These are phyloP conservation scores for Julus scanicus DNA, from an alignment of 2,888 invertebrate species.

Conservation along the genomic window DNA sequence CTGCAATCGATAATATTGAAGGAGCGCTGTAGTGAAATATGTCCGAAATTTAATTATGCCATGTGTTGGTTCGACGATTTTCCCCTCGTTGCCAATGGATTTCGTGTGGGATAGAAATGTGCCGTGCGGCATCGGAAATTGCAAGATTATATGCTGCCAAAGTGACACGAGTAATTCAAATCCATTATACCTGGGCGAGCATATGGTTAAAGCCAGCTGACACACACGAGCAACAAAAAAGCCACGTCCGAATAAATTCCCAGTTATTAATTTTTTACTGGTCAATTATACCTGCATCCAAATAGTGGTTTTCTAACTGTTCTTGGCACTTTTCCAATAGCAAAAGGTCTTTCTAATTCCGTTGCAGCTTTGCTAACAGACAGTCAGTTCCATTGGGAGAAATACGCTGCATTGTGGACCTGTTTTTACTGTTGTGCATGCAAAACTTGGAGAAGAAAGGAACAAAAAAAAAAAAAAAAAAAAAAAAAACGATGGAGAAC, in stretches of 20 bases:
- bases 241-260: conserved; percentile 40
- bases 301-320: conserved; percentile 43
- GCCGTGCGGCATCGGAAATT: conserved; percentile 23
- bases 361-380: not conserved
- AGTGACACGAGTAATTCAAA: conserved; percentile 43
- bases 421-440: no score
- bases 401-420: not conserved
- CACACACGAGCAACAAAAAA: conserved; percentile 43
- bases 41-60: conserved; percentile 43
- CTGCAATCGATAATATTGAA: conserved; percentile 11
- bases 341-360: not conserved
- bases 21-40: not conserved
- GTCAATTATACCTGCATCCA: conserved; percentile 43
- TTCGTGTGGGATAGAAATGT: conserved; percentile 37
- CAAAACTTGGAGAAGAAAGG: no score
- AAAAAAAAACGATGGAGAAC: not conserved
- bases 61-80: conserved; percentile 7
- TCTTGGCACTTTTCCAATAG: conserved; percentile 34
- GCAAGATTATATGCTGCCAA: conserved; percentile 42
- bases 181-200: conserved; percentile 41
- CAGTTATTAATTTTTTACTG: conserved; percentile 47
- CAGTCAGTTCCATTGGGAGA: not conserved
- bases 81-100: conserved; percentile 11
- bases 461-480: no score
- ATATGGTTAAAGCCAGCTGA: conserved; percentile 43